These are phyloP conservation scores for Rhagologus leucostigma DNA, from an alignment of 2,113 vertebrate genomes.

Conservation along the genomic window DNA sequence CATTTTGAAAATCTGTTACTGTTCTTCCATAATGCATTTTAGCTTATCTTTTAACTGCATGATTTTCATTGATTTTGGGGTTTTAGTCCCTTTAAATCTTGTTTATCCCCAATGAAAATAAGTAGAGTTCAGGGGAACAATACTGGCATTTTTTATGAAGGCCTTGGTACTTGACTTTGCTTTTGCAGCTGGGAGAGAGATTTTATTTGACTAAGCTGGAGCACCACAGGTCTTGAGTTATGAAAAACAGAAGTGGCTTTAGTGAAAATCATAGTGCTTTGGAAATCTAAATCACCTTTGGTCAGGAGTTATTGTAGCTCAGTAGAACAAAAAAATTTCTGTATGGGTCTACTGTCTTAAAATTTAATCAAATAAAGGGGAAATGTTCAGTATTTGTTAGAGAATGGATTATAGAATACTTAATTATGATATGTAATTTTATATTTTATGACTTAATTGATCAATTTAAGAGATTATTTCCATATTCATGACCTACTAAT, in stretches of 20 bases:
- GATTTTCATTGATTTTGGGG: not conserved
- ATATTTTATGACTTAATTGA: not conserved
- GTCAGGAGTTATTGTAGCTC: not conserved
- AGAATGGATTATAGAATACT: not conserved
- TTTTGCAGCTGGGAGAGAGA: not conserved
- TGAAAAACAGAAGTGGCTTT: not conserved
- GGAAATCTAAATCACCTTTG: not conserved
- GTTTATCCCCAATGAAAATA: not conserved
- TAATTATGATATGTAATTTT: not conserved
- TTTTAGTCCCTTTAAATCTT: not conserved
- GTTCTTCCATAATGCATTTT: not conserved
- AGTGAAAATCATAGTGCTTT: not conserved
- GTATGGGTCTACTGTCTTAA: not conserved
- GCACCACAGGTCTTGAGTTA: not conserved
- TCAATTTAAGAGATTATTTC: not conserved
- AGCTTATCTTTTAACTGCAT: not conserved
- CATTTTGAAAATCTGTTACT: not conserved
- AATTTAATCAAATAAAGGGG: not conserved
- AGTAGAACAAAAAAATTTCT: not conserved
- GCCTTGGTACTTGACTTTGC: not conserved
- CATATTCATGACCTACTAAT: not conserved
- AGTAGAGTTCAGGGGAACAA: not conserved
- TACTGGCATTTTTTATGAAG: not conserved
- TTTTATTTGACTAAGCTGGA: not conserved
- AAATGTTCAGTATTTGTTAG: not conserved